Evolutionary conservation across 2,113 vertebrate species (phyloP), one percentile per base, ranked within the genome.

Genomic region (Spheniscus mendiculus): DNA sequence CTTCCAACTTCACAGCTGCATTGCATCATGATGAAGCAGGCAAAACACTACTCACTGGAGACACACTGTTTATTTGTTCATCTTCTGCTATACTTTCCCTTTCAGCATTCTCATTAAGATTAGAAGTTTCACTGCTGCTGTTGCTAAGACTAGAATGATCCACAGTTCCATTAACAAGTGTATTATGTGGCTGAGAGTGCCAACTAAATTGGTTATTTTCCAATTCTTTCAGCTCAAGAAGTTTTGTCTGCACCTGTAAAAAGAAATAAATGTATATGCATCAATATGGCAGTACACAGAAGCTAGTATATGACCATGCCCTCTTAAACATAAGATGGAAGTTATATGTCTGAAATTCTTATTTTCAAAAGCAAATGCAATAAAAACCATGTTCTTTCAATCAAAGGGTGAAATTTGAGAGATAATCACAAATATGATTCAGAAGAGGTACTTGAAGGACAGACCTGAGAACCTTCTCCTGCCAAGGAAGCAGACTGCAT

Each of bases 171-270:
- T 99, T 99, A 82, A 99, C 98, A 93, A 99, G 98, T 59, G 97
- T 91, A 71, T 97, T 98, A 42, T 99, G 98, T 30, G 99, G 96
- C 55, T 98, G 98, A 93, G 97, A 98, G 93, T 98, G 98, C 99
- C 99, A 99, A 93, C 96, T 98, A 86, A 99, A 98, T 14, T 99
- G 98, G 49, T 97, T 98, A 80, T 98, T 98, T 95, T 99, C 99
- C 92, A 99, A 83, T 47, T 98, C 98, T 97, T 99, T 99, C 38
- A 99, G 98, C 81, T 99, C 99, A 62, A 98, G 97, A 66, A 99
- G 96, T 95, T 99, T 99, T 95, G 98, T 98, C 87, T 99, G 98
- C 86, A 99, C 98, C 99, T 99, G 93, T 84, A 83, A 97, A 96
- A 6, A 97, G 61, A 97, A 97, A 97, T 45, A 6, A 85, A 96